Percentiles rank a stretch among this genome's conserved stretches.
Evolutionary conservation across 2,797 vertebrate species (phyloP).

Genomic region (Macropodus opercularis): DNA sequence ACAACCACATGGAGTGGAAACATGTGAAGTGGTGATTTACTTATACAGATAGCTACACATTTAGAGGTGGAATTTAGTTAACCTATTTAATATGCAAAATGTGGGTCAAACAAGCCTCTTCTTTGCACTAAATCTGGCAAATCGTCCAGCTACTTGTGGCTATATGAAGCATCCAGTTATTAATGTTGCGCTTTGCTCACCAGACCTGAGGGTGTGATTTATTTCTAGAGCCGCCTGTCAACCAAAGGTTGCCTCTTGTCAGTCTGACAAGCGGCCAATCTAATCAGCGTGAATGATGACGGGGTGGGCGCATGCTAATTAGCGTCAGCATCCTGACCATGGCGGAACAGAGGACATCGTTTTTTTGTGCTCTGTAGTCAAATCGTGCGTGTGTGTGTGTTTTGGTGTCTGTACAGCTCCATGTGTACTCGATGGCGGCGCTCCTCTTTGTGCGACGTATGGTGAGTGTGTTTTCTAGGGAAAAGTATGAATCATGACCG

Average conservation of each 20-base stretch:
- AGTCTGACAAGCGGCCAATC: constrained; percentile 52
- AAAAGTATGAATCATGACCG: constrained; percentile 52
- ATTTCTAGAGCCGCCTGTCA: constrained; percentile 56
- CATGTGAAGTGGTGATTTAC: no score
- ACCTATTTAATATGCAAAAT: no score
- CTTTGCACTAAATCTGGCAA: background rate
- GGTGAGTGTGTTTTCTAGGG: constrained; percentile 5
- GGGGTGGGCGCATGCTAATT: constrained; percentile 68
- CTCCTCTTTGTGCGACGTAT: background rate
- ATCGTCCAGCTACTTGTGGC: constrained; percentile 2
- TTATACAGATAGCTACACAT: background rate
- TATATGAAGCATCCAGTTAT: constrained; percentile 36
- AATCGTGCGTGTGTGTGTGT: constrained; percentile 2
- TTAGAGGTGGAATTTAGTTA: no score
- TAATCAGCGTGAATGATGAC: constrained; percentile 63
- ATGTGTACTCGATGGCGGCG: constrained; percentile 1
- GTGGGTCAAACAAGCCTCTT: no score
- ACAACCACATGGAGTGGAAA: no score
- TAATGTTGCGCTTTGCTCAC: constrained; percentile 33
- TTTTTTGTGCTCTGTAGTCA: constrained; percentile 11
- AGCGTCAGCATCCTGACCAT: constrained; percentile 38
- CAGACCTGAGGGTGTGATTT: constrained; percentile 45
- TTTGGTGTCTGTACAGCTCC: constrained; percentile 5
- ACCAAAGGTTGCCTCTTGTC: constrained; percentile 53
- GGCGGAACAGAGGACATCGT: constrained; percentile 32